Base-by-base conservation (phyloP, 1,140 invertebrate species). In the Drosophila lowei region DNA sequence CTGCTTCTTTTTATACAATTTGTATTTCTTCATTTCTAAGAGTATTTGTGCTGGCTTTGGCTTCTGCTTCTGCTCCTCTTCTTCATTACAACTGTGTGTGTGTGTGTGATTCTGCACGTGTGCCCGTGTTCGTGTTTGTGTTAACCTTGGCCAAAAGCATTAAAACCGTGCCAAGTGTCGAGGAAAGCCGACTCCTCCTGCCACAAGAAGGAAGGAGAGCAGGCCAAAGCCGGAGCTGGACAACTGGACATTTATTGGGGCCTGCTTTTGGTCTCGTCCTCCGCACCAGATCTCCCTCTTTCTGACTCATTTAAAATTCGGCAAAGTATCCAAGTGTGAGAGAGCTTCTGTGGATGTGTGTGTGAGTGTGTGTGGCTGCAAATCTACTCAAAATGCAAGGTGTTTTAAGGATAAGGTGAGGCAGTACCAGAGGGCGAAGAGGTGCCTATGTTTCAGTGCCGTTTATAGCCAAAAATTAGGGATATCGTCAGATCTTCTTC, bases 81-180 rank as follows among this genome's bases (percentile, higher is more conserved):
- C 68, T 79, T 68, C 74, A 48, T 55, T 18, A 18, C 18, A 18
- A 18, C 49, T 18, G 23, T 47, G 34, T 48, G 61, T 55, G 62
- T 68, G 49, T 25, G 25, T 44, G 21, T 43, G 21, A 8, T 41
- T 34, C 23, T 41, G 25, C 34, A 52, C 57, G 42, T 28, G 72
- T 52, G 25, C 75, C 75, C 74, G 53, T 52, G 66, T 53, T 34
- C 38, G 5, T 25, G 34, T 43, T 52, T 18, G 75, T 80, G 78
- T 63, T 86, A 86, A 75, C 81, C 81, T 86, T 86, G 81, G 83
- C 61, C 58, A 66, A 76, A 38, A 65, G 83, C 81, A 81, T 86
- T 86, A 74, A 86, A 88, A 86, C 77, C 81, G 64, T 86, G 81
- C 80, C 81, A 85, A 85, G 81, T 86, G 77, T 75, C 56, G 50